Evolutionary conservation across 1,140 invertebrate species (phyloP), one percentile per base, ranked within the genome.

Genomic region (Subanguina moxae): DNA sequence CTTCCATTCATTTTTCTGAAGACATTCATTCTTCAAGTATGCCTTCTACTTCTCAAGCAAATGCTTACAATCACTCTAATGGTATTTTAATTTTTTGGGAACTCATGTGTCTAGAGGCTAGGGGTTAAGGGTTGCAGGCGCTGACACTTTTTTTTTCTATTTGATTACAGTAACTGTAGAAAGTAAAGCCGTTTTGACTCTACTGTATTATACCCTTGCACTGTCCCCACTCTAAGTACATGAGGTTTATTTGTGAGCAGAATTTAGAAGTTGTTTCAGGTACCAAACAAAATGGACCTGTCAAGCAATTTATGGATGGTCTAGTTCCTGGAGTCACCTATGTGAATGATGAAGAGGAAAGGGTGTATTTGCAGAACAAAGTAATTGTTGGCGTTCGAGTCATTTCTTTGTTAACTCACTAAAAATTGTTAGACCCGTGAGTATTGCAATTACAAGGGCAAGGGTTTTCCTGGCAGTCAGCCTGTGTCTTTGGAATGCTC

Each of bases 381-480:
- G 15, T 43, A 45, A 63, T 25, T 71, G 8, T 42, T 42, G 19
- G 13, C 19, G n/a, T 15, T 32, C 65, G n/a, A 45, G 27, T 52
- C 48, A 52, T 7, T 52, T 19, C 8, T 52, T 15, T 52, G 48
- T 52, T 25, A 52, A 25, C 48, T 11, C 11, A 5, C 3, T 38
- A 38, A 38, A n/a, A 38, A 7, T 52, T 52, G n/a, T 25, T 15
- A 52, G 48, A 52, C 48, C 23, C 48, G 48, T 52, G 48, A 19
- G n/a, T 52, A 52, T 15, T 52, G 48, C 23, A 25, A 25, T 25
- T 52, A 21, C 48, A 52, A 52, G 15, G 48, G 48, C 48, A 52
- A 52, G 61, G 92, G 91, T 9, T 98, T 99, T 84, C 94, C 94
- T 3, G 95, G 96, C 1, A 89, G 88, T 58, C 96, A 99, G 80